Base-by-base conservation (phyloP, 2,888 invertebrate genomes). In the Lamellibrachia columna region DNA sequence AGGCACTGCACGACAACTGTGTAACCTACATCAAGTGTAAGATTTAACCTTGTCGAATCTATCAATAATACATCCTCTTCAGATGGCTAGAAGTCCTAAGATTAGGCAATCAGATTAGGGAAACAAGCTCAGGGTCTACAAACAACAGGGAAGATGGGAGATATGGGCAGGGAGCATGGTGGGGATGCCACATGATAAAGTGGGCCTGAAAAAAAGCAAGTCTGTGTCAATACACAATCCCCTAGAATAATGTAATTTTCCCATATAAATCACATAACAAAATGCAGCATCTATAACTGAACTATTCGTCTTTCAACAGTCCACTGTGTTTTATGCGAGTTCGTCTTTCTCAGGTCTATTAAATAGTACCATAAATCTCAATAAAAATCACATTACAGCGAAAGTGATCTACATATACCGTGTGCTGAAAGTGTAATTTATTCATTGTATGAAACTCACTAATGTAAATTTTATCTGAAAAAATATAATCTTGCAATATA, bases 381-480 rank as follows among this genome's bases (percentile, higher is more conserved):
- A 75, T 75, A 75, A 75, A 75, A 75, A 11, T 22, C 75, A 22
- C 75, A 75, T 75, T 75, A 75, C 75, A 6, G 22, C n/a, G 75
- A 75, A 15, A 75, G 22, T 22, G 75, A 75, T 75, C 11, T 75
- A 75, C 75, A 55, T 55, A 55, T 55, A 55, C 55, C 6, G 22
- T 15, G 75, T 75, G 75, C 75, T 75, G 75, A 75, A 75, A 75
- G 75, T 75, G 75, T 75, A 6, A 75, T 75, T 75, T 75, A 75
- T 75, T 75, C 75, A 75, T 75, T 75, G 75, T 75, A 75, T 75
- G n/a, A 75, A 75, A 75, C n/a, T 75, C 75, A 75, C 75, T 75
- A 75, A 75, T 75, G 75, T 75, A 75, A n/a, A 75, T 75, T 75
- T 75, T 75, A 75, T 75, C 75, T 22, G 75, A 4, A 60, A 60